Conservation (phyloP, 2,888 invertebrate genomes). For the Nematopogon swammerdamellus region DNA sequence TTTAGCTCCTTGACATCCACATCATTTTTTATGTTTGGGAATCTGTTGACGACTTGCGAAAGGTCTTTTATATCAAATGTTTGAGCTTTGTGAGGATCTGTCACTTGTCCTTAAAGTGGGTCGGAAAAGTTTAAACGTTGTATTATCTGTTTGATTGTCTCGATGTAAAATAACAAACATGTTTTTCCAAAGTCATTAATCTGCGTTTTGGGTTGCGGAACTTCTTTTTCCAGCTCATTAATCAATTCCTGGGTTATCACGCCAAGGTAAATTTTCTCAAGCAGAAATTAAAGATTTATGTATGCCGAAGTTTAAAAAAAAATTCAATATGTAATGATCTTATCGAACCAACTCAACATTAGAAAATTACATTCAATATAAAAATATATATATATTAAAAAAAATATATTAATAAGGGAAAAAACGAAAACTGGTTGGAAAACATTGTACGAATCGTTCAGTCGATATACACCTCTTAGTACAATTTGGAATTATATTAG, state of each 20-base stretch:
- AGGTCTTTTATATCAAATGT: constrained; percentile 3
- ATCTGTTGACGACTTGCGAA: constrained; percentile 1
- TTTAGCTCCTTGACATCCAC: background rate
- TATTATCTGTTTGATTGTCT: constrained; percentile 9
- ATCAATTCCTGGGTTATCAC: constrained; percentile 7
- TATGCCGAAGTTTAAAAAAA: no score
- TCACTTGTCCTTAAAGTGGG: constrained; percentile 5
- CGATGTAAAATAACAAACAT: constrained; percentile 10
- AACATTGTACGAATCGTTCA: no score
- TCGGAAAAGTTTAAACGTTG: constrained; percentile 10
- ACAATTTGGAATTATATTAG: no score
- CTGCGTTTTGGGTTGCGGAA: constrained; percentile 6
- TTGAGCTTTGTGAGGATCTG: constrained; percentile 4
- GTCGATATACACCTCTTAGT: no score
- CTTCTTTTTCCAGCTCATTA: constrained; percentile 10
- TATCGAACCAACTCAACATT: no score
- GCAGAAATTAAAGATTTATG: background rate
- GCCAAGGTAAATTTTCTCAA: constrained; percentile 11
- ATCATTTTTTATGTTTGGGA: background rate
- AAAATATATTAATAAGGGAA: no score
- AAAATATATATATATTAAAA: no score
- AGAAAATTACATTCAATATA: no score
- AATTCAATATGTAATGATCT: no score
- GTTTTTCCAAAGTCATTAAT: constrained; percentile 8
- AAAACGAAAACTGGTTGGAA: no score